Evolutionary conservation across 2,797 vertebrate species (phyloP), one percentile per base, ranked within the genome.

Genomic region (Lutjanus argentimaculatus): DNA sequence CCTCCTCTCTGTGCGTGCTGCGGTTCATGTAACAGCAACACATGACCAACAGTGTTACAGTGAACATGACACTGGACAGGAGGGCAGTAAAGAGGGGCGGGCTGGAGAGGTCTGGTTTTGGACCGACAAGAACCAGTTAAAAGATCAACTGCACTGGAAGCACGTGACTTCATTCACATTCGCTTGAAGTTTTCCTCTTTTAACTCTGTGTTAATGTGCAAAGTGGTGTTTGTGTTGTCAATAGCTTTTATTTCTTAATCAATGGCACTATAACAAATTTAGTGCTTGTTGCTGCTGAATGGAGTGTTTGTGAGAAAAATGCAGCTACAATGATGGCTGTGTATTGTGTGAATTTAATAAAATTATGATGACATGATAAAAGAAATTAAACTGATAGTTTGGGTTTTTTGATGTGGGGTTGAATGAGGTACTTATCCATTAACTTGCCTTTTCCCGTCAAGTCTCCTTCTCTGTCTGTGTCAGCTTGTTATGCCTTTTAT

Each of bases 1-100:
- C 66, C 71, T 57, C 67, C 30, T 53, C 51, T 16, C 45, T 5
- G 17, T 53, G 36, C 75, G 21, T 68, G 84, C 67, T 14, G 63
- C 0, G 51, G 13, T 75, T 68, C 68, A 72, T 49, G 79, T 75
- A 63, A 52, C 70, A 13, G 25, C 1, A 30, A 2, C 75, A 78
- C 75, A 59, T 78, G 75, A 71, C 62, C 51, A 3, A 8, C 61
- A 6, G 42, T 17, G 63, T 72, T 13, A 53, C 55, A 14, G 30
- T 21, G 67, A 78, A 72, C 67, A 68, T 75, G 83, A 82, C 62
- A 71, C 71, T 48, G 43, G 65, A 25, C 59, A 11, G 46, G 51
- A 16, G 66, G 46, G 7, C 0, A 6, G 30, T 36, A 8, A 4
- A 17, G 59, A 58, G 36, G 7, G 13, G 7, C 30, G 30, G 30